Percentiles rank a stretch among this genome's conserved stretches.
These are phyloP conservation scores for Thalassaphorura encarpata DNA, from an alignment of 1,140 invertebrate genomes.

Conservation along the genomic window DNA sequence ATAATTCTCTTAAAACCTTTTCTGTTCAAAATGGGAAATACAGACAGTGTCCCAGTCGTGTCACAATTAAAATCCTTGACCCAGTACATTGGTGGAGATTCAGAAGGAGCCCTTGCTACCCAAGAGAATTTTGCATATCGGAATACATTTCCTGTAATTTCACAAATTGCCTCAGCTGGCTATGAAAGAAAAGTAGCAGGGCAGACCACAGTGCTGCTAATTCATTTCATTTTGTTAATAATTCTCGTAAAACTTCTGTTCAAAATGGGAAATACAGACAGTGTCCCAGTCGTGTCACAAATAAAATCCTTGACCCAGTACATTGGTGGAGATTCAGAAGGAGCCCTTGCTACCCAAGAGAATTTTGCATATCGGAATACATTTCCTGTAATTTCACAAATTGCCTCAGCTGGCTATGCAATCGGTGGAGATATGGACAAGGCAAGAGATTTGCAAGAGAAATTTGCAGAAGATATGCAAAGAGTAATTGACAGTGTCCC, in stretches of 20 bases:
- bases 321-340: slow-evolving; percentile 16
- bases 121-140: slow-evolving; percentile 27
- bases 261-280: slow-evolving; percentile 22
- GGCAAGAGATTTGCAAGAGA: slow-evolving; percentile 20
- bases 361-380: slow-evolving; percentile 29
- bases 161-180: slow-evolving; percentile 24
- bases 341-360: slow-evolving; percentile 21
- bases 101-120: slow-evolving; percentile 17
- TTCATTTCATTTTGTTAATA: too few relatives aligned
- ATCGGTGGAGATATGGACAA: slow-evolving; percentile 14
- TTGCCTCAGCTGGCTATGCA: slow-evolving; percentile 20
- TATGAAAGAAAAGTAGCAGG: too few relatives aligned
- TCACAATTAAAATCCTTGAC: slow-evolving; percentile 16
- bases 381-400: slow-evolving; percentile 28
- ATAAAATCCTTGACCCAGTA: slow-evolving; percentile 16
- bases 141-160: slow-evolving; percentile 27
- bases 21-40: slow-evolving; percentile 23
- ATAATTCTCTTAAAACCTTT: too few relatives aligned
- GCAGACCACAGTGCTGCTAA: too few relatives aligned
- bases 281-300: slow-evolving; percentile 20
- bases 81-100: slow-evolving; percentile 19
- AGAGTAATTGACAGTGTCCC: slow-evolving; percentile 27
- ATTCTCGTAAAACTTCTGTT: too few relatives aligned
- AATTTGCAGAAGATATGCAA: slow-evolving; percentile 26
- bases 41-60: slow-evolving; percentile 20